Evolutionary conservation across 2,797 vertebrate species (phyloP).

Genomic region (Bucorvus abyssinicus): DNA sequence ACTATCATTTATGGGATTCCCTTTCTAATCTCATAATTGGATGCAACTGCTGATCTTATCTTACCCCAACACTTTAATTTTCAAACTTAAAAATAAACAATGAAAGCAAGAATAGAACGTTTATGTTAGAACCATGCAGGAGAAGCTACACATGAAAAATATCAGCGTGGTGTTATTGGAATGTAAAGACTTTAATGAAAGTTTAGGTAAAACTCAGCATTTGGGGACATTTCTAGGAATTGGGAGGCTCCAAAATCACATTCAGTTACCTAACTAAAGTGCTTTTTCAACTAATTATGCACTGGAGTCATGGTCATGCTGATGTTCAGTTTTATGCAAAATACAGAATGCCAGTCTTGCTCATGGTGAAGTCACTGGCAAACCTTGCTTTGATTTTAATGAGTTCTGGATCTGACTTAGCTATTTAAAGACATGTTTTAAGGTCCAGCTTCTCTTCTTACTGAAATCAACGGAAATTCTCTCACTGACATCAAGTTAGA

Average conservation of each 20-base stretch:
- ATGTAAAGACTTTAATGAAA: constrained; percentile 53
- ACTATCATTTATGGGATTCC: background rate
- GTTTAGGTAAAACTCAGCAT: constrained; percentile 50
- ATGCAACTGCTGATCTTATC: constrained; percentile 28
- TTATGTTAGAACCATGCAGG: constrained; percentile 24
- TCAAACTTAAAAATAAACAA: constrained; percentile 30
- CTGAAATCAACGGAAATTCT: background rate
- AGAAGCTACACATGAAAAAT: constrained; percentile 37
- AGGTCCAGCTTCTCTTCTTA: background rate
- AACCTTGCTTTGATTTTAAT: background rate
- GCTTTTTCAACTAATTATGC: constrained; percentile 18
- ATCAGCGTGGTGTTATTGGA: background rate
- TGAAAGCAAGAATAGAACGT: constrained; percentile 29
- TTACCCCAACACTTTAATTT: constrained; percentile 19
- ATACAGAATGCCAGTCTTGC: background rate
- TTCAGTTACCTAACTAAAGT: background rate
- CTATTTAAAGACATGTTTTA: background rate
- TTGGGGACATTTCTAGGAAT: constrained; percentile 38
- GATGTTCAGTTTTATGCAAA: background rate
- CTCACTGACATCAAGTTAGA: background rate
- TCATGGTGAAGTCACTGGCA: background rate
- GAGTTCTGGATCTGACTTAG: background rate
- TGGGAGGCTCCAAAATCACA: constrained; percentile 23
- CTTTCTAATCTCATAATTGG: background rate
- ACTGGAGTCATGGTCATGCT: background rate